Conservation (phyloP, 2,888 invertebrate genomes). For the Vanessa cardui region DNA sequence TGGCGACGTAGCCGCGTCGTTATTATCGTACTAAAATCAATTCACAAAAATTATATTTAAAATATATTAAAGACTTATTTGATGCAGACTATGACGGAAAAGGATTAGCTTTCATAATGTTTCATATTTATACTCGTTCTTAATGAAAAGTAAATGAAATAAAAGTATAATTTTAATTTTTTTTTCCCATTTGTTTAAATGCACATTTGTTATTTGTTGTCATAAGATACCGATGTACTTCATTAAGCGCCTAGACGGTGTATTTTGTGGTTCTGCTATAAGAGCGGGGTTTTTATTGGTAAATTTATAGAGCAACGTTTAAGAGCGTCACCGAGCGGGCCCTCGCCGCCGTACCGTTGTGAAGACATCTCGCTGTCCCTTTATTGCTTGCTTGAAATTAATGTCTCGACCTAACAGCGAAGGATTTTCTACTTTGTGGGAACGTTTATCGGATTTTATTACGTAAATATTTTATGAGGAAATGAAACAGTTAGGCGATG, state of each 20-base stretch:
- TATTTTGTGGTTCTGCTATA: conserved; percentile 54
- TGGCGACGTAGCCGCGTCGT: conserved; percentile 68
- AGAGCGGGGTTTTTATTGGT: conserved; percentile 67
- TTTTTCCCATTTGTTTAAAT: conserved; percentile 68
- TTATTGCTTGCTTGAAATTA: conserved; percentile 81
- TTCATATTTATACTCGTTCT: conserved; percentile 51
- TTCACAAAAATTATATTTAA: conserved; percentile 76
- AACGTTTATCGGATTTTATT: conserved; percentile 74
- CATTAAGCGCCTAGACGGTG: conserved; percentile 57
- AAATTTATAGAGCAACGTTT: conserved; percentile 75
- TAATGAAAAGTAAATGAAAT: conserved; percentile 68
- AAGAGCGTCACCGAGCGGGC: conserved; percentile 63
- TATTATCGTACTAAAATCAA: conserved; percentile 78
- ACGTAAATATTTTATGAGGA: conserved; percentile 65
- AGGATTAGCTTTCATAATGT: conserved; percentile 60
- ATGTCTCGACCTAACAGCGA: conserved; percentile 72
- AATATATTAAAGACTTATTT: conserved; percentile 43
- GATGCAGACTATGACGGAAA: conserved; percentile 53
- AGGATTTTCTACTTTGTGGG: conserved; percentile 75
- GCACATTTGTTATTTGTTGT: conserved; percentile 57
- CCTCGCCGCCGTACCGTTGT: conserved; percentile 49
- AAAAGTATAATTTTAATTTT: conserved; percentile 76
- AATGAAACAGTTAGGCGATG: conserved; percentile 49
- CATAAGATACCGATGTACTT: conserved; percentile 51
- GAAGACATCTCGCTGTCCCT: conserved; percentile 75